Percentiles rank a stretch among this genome's conserved stretches.
Conservation (phyloP, 2,888 invertebrate genomes). For the Rhabditoides inermis region DNA sequence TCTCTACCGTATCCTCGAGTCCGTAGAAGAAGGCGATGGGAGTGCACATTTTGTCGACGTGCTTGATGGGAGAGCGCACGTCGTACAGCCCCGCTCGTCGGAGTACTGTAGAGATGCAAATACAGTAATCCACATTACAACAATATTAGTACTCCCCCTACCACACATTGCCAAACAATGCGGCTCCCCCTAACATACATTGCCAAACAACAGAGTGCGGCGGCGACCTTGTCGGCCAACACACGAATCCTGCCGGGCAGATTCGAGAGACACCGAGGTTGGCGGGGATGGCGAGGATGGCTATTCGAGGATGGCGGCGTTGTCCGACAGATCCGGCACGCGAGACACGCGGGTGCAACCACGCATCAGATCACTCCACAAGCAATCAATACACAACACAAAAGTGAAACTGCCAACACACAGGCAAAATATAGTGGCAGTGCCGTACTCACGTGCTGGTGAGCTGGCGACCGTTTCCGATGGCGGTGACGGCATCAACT, state of each 20-base stretch:
- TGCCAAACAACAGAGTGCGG: too few species aligned
- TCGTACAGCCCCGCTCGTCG: constrained; percentile 17
- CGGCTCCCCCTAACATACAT: too few species aligned
- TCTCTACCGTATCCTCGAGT: too few species aligned
- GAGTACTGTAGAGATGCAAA: too few species aligned
- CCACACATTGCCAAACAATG: too few species aligned
- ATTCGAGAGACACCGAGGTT: constrained; percentile 34
- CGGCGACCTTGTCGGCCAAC: constrained; percentile 18
- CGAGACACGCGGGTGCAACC: constrained; percentile 28
- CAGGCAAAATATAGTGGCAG: background rate
- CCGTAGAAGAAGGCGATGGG: too few species aligned
- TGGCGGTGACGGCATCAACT: constrained; percentile 17
- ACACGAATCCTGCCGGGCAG: constrained; percentile 11
- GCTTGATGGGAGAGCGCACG: constrained; percentile 54
- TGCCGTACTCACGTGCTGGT: constrained; percentile 29
- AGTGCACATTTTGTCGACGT: constrained; percentile 99
- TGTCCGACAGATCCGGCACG: constrained; percentile 20
- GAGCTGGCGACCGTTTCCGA: constrained; percentile 23
- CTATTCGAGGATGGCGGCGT: constrained; percentile 29
- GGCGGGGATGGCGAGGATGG: too few species aligned
- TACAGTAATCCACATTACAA: too few species aligned
- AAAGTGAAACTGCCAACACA: too few species aligned
- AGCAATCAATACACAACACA: too few species aligned
- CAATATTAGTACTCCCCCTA: too few species aligned
- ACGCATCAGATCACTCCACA: constrained; percentile 41